These are phyloP conservation scores for Ammodytes dubius DNA, from an alignment of 2,113 vertebrate species.

Conservation along the genomic window DNA sequence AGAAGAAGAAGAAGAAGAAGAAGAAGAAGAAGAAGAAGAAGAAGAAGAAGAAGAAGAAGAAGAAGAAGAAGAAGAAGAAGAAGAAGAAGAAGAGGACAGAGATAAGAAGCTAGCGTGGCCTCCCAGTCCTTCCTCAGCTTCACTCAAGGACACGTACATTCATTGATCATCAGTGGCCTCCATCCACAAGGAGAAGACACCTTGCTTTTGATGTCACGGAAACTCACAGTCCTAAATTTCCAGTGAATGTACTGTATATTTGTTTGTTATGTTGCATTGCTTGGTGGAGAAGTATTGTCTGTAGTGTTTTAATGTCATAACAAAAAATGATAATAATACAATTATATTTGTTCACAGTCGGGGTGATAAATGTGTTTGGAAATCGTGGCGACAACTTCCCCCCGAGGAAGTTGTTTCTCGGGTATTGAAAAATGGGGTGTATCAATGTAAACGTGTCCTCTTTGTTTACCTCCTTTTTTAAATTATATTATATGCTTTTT, in stretches of 20 bases:
- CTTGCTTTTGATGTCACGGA: slow-evolving; percentile 55
- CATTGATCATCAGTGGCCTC: slow-evolving; percentile 50
- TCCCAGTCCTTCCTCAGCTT: slow-evolving; percentile 33
- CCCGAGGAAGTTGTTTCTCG: slow-evolving; percentile 28
- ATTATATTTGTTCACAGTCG: slow-evolving; percentile 38
- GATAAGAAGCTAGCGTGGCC: slow-evolving; percentile 39
- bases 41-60: no score
- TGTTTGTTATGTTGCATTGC: no score
- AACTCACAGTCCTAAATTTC: slow-evolving; percentile 31
- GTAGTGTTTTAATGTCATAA: no score
- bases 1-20: no score
- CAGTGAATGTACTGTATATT: neutral
- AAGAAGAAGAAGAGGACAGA: slow-evolving; percentile 41
- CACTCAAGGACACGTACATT: slow-evolving; percentile 54
- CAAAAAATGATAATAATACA: no score
- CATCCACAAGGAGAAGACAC: slow-evolving; percentile 27
- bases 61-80: no score
- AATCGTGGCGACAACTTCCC: slow-evolving; percentile 12
- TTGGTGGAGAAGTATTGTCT: no score
- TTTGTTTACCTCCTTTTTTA: no score
- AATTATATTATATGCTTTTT: no score
- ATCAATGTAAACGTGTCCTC: no score
- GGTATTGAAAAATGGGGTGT: slow-evolving; percentile 30
- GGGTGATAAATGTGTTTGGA: slow-evolving; percentile 18
- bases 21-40: no score